Conservation (phyloP, 2,797 vertebrate genomes). For the Crypturellus tataupa region DNA sequence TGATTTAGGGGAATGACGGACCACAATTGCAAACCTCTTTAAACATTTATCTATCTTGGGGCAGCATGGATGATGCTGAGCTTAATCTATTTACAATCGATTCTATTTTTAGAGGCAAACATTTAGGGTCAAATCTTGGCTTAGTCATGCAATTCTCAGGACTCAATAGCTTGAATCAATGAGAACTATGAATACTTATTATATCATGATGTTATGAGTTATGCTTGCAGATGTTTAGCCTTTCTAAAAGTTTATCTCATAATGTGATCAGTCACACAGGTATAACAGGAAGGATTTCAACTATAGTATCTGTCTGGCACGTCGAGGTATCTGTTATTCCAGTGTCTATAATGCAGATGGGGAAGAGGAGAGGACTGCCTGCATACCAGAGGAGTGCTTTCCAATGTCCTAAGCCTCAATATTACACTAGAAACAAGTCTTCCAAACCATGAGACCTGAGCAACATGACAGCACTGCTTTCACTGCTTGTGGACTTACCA, state of each 20-base stretch:
- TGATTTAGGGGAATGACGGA: not conserved
- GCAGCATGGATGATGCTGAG: not conserved
- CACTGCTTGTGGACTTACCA: not conserved
- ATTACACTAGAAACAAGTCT: not conserved
- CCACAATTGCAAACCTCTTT: not conserved
- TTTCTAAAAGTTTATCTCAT: not conserved
- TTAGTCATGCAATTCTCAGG: not conserved
- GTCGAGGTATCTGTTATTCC: not conserved
- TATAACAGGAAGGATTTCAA: not conserved
- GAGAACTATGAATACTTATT: not conserved
- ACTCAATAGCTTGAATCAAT: not conserved
- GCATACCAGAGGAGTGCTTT: not conserved
- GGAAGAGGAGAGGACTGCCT: not conserved
- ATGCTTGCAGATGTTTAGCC: not conserved
- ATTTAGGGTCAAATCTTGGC: not conserved
- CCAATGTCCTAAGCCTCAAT: not conserved
- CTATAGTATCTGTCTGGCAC: not conserved
- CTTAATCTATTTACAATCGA: not conserved
- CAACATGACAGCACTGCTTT: not conserved
- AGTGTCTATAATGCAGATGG: not conserved
- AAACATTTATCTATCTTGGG: not conserved
- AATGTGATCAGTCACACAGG: not conserved
- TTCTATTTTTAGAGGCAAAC: not conserved
- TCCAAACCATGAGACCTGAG: not conserved
- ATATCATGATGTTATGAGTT: not conserved